phyloP scores from a whole-genome alignment of 2,113 vertebrate genomes.

The Mirounga angustirostris region DNA sequence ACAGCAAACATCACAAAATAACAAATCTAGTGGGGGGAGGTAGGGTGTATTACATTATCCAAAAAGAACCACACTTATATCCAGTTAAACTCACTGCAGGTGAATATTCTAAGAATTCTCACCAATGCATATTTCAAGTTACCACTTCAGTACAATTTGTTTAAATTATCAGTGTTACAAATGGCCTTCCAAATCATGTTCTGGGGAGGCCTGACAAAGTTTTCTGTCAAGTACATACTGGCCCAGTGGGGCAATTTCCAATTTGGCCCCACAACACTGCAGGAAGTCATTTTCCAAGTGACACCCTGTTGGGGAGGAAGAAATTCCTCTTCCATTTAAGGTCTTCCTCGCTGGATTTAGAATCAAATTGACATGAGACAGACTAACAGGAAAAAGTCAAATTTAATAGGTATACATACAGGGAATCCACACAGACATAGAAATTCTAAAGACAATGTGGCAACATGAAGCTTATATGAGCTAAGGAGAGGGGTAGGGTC shows the following conservation, averaged over 20 bases:
- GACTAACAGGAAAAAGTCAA: not conserved
- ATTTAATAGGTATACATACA: not conserved
- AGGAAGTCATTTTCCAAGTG: slow-evolving; percentile 41
- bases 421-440: not conserved
- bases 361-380: not conserved
- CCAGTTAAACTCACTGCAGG: not conserved
- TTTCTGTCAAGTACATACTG: slow-evolving; percentile 20
- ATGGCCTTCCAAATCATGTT: slow-evolving; percentile 29
- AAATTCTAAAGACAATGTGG: not conserved
- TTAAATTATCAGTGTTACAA: slow-evolving; percentile 39
- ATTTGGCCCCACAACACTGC: not conserved
- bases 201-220: not conserved
- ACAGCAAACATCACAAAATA: not conserved
- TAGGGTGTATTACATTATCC: not conserved
- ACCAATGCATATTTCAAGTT: not conserved
- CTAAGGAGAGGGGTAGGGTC: not conserved
- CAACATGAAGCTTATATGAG: not conserved
- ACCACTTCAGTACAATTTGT: slow-evolving; percentile 2
- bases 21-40: not conserved
- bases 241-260: not conserved
- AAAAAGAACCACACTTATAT: not conserved
- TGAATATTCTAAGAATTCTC: slow-evolving; percentile 6
- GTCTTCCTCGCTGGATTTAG: not conserved
- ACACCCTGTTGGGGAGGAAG: not conserved
- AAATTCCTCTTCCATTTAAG: not conserved